Evolutionary conservation across 2,113 vertebrate genomes (phyloP).

Genomic region (Cebus imitator): DNA sequence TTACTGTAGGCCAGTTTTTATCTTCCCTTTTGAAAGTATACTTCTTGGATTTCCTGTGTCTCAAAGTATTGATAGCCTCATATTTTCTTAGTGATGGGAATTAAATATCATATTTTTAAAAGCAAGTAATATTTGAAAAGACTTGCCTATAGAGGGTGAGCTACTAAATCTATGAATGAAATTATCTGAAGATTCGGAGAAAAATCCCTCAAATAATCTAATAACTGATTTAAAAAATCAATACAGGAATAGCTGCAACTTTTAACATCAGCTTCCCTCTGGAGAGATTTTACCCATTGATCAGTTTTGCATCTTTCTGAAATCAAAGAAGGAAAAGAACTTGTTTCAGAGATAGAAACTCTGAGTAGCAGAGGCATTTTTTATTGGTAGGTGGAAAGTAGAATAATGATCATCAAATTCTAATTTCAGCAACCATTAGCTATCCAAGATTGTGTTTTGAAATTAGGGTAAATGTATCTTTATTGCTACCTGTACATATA

Average conservation of each 20-base stretch:
- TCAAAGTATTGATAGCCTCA: conserved; percentile 74
- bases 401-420: neutral
- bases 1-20: conserved; percentile 78
- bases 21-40: conserved; percentile 73
- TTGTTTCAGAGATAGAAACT: neutral
- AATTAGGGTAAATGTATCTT: neutral
- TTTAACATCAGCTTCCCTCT: neutral
- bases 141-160: neutral
- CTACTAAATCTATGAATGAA: conserved; percentile 23
- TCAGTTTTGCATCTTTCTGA: neutral
- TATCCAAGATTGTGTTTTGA: neutral
- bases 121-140: conserved; percentile 43
- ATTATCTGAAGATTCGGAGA: neutral
- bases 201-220: neutral
- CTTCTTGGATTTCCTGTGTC: conserved; percentile 72
- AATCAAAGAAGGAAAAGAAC: neutral
- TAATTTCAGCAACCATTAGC: neutral
- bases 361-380: neutral
- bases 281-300: neutral
- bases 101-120: conserved; percentile 23
- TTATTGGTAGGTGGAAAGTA: neutral
- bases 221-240: neutral
- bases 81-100: conserved; percentile 72
- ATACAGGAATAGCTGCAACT: neutral
- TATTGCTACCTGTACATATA: neutral